Evolutionary conservation across 1,140 invertebrate genomes (phyloP), one percentile per base, ranked within the genome.

Genomic region (Alviniconcha marisindica): DNA sequence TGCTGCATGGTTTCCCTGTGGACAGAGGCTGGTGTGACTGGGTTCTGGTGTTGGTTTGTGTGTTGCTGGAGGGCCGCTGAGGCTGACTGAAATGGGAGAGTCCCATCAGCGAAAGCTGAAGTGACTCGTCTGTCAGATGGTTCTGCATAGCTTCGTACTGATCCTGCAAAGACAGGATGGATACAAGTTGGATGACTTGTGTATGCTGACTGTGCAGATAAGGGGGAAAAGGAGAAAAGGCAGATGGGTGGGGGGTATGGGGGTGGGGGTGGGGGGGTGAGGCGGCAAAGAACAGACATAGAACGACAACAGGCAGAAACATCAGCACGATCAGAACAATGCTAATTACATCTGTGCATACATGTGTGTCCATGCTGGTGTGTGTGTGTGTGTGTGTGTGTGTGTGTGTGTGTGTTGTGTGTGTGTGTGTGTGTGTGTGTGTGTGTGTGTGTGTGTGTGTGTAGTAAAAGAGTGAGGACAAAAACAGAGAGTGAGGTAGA

Each of bases 371-470:
- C 28, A n/a, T 60, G 21, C 56, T 24, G 18, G 56, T 60, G 28
- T 60, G 56, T 60, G 7, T 12, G 56, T 51, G 48, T 51, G 10
- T 51, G 21, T 12, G 48, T 51, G 48, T 21, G 48, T 12, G 48
- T 51, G 48, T 51, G 21, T 51, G 48, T 51, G 48, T 21, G 21
- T 60, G 56, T 24, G 56, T 31, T 71, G 38, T 71, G 66, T 71
- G 38, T 71, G 66, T 71, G 66, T 71, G 66, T 40, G 33, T 71
- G 66, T 71, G 36, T 40, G 36, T 71, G 36, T 71, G 66, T 71
- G 66, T 40, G 33, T 71, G 69, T 71, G 69, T 0, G 69, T 71
- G 31, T 33, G 31, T 69, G 63, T 10, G 0, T 69, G 63, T 33
- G 31, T n/a, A 10, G 63, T 33, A 21, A 12, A 21, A 33, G 63